Percentiles rank a stretch among this genome's conserved stretches.
Conservation (phyloP, 1,140 invertebrate species). For the Carposina sasakii region DNA sequence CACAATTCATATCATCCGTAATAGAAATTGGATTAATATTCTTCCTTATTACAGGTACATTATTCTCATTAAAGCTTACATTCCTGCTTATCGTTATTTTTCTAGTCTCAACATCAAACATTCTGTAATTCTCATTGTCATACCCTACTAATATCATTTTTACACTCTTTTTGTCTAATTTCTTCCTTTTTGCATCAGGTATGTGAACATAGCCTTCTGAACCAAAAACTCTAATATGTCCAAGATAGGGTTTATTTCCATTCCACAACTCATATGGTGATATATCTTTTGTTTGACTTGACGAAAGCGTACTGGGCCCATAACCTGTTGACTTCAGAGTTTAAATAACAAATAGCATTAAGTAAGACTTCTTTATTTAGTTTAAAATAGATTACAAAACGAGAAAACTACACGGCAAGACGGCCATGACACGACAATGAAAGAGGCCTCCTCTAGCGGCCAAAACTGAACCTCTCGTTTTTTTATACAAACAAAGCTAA, state of each 20-base stretch:
- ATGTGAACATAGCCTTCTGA: slow-evolving; percentile 23
- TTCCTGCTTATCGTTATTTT: not conserved
- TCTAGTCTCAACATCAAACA: not conserved
- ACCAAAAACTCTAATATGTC: slow-evolving; percentile 22
- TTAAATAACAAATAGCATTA: too few species aligned
- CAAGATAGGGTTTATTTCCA: slow-evolving; percentile 20
- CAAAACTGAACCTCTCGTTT: too few species aligned
- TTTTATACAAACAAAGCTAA: too few species aligned
- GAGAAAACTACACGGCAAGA: too few species aligned
- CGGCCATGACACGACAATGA: too few species aligned
- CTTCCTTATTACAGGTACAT: not conserved
- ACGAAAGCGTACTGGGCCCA: too few species aligned
- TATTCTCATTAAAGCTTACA: not conserved
- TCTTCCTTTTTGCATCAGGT: slow-evolving; percentile 22
- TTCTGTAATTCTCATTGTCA: not conserved
- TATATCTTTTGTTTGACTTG: slow-evolving; percentile 21
- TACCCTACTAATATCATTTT: slow-evolving; percentile 7
- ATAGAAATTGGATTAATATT: not conserved
- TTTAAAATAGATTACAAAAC: too few species aligned
- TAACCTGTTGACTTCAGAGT: too few species aligned
- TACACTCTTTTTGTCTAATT: slow-evolving; percentile 21
- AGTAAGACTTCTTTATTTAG: too few species aligned
- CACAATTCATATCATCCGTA: not conserved
- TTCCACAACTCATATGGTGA: slow-evolving; percentile 27
- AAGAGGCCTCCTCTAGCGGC: too few species aligned